Percentiles rank a stretch among this genome's conserved stretches.
Conservation (phyloP, 2,888 invertebrate species). For the Napeogenes inachia region DNA sequence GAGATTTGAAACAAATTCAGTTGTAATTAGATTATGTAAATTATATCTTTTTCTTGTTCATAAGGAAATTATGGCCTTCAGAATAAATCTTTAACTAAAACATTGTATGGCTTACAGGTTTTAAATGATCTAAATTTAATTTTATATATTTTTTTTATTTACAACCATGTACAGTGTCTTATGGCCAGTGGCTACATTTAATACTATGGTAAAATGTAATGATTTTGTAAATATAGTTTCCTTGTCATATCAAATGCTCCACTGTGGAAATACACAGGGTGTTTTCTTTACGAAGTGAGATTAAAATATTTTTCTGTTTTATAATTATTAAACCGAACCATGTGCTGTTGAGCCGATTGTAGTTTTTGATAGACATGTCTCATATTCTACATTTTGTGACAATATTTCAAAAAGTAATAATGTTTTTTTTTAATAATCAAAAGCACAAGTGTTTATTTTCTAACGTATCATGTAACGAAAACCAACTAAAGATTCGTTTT, state of each 20-base stretch:
- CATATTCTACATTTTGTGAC: background rate
- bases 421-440: too few relatives aligned
- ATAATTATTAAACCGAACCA: constrained; percentile 8
- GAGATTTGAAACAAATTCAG: background rate
- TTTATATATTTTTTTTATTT: background rate
- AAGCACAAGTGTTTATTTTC: too few relatives aligned
- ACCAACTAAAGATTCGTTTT: background rate
- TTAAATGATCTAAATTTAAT: too few relatives aligned
- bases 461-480: too few relatives aligned
- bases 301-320: constrained; percentile 32
- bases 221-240: constrained; percentile 31
- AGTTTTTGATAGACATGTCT: constrained; percentile 26
- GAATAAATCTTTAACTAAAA: too few relatives aligned
- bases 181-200: background rate
- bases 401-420: too few relatives aligned
- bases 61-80: too few relatives aligned
- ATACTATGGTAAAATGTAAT: constrained; percentile 6
- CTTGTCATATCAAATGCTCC: constrained; percentile 40
- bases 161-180: constrained; percentile 2
- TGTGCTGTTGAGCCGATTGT: background rate
- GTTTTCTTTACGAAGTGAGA: constrained; percentile 51
- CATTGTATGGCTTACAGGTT: too few relatives aligned
- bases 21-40: background rate
- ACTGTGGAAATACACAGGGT: constrained; percentile 50
- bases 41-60: background rate